phyloP scores from a whole-genome alignment of 2,113 vertebrate species.

The Crypturellus undulatus region DNA sequence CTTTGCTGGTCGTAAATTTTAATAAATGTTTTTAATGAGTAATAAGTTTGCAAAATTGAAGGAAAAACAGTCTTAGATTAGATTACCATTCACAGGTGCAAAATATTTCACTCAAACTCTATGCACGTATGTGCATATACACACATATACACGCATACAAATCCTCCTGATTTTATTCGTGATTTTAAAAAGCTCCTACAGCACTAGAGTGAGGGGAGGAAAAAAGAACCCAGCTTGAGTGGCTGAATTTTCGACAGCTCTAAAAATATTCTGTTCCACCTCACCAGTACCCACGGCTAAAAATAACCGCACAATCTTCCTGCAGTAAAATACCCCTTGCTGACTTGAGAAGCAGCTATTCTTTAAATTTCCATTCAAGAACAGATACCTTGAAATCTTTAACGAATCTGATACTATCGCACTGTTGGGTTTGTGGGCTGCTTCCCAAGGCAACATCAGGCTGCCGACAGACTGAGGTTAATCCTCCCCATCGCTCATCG shows the following conservation, averaged over 20 bases:
- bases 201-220: not conserved
- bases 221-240: not conserved
- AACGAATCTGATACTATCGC: not conserved
- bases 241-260: conserved; percentile 68
- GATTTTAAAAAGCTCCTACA: conserved; percentile 3
- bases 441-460: not conserved
- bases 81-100: not conserved
- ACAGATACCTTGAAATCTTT: not conserved
- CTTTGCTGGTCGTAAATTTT: not conserved
- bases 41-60: not conserved
- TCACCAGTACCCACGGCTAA: conserved; percentile 71
- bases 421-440: not conserved
- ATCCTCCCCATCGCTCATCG: not conserved
- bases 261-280: conserved; percentile 69
- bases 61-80: not conserved
- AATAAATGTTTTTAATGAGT: not conserved
- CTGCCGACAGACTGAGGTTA: not conserved
- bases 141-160: not conserved
- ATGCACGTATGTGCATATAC: no score
- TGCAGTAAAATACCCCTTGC: conserved; percentile 61
- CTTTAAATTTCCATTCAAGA: conserved; percentile 23
- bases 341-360: conserved; percentile 35
- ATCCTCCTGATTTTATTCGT: not conserved
- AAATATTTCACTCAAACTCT: not conserved
- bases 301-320: conserved; percentile 75